These are phyloP conservation scores for Andrena bicolor DNA, from an alignment of 2,888 invertebrate genomes.

Conservation along the genomic window DNA sequence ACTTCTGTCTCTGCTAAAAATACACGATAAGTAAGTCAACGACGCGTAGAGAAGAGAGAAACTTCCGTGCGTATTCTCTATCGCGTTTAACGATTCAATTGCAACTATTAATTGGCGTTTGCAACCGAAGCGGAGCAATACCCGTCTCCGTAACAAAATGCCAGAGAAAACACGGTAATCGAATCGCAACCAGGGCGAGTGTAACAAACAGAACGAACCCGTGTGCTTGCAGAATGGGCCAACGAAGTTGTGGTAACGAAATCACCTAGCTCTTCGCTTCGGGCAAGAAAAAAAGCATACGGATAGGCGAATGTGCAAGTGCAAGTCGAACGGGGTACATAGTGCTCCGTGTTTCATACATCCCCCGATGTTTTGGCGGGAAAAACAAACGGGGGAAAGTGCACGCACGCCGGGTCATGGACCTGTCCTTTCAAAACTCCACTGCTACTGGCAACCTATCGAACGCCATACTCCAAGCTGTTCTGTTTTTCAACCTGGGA, in stretches of 20 bases:
- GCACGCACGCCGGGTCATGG: not conserved
- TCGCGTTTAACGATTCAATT: not conserved
- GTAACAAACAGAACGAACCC: constrained; percentile 33
- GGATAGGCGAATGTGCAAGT: constrained; percentile 20
- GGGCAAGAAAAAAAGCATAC: constrained; percentile 3
- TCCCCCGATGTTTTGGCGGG: constrained; percentile 40
- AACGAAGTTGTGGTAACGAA: constrained; percentile 50
- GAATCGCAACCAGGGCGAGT: constrained; percentile 13
- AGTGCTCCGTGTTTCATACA: constrained; percentile 11
- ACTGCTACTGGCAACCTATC: not conserved
- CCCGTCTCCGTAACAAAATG: constrained; percentile 32
- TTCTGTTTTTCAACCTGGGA: not conserved
- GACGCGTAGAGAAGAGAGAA: not conserved
- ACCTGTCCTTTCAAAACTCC: constrained; percentile 13
- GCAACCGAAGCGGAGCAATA: not conserved
- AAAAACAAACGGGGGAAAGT: not conserved
- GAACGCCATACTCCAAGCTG: not conserved
- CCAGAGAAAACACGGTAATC: constrained; percentile 18
- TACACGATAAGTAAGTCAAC: not conserved
- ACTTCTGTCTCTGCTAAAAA: too few relatives aligned
- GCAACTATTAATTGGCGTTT: not conserved
- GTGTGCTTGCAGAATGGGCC: constrained; percentile 35
- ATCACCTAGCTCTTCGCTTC: constrained; percentile 13
- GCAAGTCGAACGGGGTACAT: constrained; percentile 12
- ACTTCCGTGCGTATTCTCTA: not conserved